Conservation (phyloP, 2,888 invertebrate genomes). For the Hirtodrosophila histrioides region DNA sequence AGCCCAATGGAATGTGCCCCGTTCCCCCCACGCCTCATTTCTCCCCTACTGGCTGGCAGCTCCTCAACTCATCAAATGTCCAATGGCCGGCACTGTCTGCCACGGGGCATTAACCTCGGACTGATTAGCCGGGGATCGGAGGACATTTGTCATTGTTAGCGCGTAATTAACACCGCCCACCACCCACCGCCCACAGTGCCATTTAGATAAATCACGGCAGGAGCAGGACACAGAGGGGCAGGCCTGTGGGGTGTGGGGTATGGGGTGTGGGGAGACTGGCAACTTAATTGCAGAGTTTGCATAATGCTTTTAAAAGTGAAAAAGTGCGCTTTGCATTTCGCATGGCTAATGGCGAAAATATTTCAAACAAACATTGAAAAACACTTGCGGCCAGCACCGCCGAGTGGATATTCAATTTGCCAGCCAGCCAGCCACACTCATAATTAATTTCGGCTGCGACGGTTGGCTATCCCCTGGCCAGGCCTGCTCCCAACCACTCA, state of each 20-base stretch:
- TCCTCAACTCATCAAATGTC: not conserved
- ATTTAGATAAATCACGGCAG: slow-evolving; percentile 65
- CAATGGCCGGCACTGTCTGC: slow-evolving; percentile 1
- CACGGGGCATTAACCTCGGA: slow-evolving; percentile 32
- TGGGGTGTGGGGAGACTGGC: slow-evolving; percentile 38
- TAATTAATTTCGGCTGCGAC: slow-evolving; percentile 82
- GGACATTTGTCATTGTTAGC: slow-evolving; percentile 75
- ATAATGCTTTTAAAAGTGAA: slow-evolving; percentile 69
- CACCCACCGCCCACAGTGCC: slow-evolving; percentile 45
- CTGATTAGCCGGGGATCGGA: slow-evolving; percentile 40
- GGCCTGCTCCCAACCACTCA: slow-evolving; percentile 38
- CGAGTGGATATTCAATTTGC: slow-evolving; percentile 71
- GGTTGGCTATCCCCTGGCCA: slow-evolving; percentile 32
- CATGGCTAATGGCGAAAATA: slow-evolving; percentile 72
- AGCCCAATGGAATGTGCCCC: slow-evolving; percentile 29
- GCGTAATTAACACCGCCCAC: slow-evolving; percentile 66
- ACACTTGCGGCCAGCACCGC: slow-evolving; percentile 62
- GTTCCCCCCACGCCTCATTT: not conserved
- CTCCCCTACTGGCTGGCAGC: too few relatives aligned
- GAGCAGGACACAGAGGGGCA: slow-evolving; percentile 1
- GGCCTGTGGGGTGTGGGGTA: not conserved
- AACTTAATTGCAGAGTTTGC: slow-evolving; percentile 77
- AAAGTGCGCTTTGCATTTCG: slow-evolving; percentile 56
- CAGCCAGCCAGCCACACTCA: slow-evolving; percentile 58
- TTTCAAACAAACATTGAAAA: slow-evolving; percentile 77